phyloP scores from a whole-genome alignment of 1,140 invertebrate species.

The Coptotermes formosanus region DNA sequence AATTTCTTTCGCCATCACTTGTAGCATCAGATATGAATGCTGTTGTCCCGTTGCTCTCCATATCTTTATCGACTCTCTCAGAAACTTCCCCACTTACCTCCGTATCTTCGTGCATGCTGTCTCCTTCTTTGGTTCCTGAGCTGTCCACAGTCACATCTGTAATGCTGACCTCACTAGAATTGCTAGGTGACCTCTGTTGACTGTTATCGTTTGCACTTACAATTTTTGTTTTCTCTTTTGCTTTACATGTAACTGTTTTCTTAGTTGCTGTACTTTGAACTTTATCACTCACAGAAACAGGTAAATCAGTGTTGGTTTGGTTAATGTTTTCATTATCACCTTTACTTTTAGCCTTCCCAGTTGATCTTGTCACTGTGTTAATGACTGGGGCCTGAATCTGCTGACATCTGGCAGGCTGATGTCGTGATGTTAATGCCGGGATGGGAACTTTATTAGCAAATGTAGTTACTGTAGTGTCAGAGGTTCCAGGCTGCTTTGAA shows the following conservation, averaged over 20 bases:
- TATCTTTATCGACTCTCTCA: not conserved
- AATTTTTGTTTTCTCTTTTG: not conserved
- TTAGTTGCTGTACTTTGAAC: not conserved
- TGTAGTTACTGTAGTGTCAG: conserved; percentile 23
- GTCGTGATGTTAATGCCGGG: conserved; percentile 12
- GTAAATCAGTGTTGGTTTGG: not conserved
- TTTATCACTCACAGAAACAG: not conserved
- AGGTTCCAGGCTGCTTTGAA: not conserved
- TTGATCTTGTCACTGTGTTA: not conserved
- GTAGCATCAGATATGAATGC: not conserved
- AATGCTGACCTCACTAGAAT: not conserved
- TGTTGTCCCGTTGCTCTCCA: too few relatives aligned
- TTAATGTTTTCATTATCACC: not conserved
- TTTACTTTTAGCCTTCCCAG: not conserved
- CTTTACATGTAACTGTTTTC: not conserved
- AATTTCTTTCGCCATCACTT: not conserved
- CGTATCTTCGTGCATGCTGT: not conserved
- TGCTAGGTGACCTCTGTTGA: not conserved
- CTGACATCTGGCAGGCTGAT: not conserved
- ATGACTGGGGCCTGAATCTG: not conserved
- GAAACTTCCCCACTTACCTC: not conserved
- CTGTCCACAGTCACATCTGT: not conserved
- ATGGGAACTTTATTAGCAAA: conserved; percentile 32
- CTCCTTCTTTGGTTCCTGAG: not conserved
- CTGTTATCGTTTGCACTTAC: not conserved